These are phyloP conservation scores for Invenusta paracnida DNA, from an alignment of 2,888 invertebrate genomes.

Conservation along the genomic window DNA sequence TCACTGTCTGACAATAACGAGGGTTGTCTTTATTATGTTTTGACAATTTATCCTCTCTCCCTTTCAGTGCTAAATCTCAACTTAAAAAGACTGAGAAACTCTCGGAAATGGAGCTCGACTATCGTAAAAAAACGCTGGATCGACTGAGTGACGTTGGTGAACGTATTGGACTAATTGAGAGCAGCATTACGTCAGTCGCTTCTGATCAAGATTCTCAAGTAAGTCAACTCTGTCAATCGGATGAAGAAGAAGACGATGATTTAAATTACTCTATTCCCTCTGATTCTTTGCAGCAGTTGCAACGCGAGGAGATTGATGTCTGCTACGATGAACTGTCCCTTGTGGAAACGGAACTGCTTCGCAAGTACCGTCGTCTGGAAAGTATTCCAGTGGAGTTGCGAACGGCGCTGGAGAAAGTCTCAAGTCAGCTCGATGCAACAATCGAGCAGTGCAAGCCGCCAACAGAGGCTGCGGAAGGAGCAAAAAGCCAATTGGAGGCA, in stretches of 20 bases:
- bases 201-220: too few species aligned
- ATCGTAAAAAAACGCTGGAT: background rate
- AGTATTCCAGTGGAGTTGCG: background rate
- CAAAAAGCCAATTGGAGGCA: background rate
- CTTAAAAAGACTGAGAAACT: background rate
- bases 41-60: too few species aligned
- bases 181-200: too few species aligned
- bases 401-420: background rate
- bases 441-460: background rate
- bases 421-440: background rate
- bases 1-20: too few species aligned
- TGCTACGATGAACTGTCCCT: background rate
- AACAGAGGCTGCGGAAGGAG: background rate
- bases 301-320: background rate
- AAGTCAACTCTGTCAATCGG: too few species aligned
- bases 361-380: background rate
- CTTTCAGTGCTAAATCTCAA: background rate
- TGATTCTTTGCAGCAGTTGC: background rate
- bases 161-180: background rate
- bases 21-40: too few species aligned
- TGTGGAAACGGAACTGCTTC: background rate
- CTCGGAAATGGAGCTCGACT: constrained; percentile 1
- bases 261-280: too few species aligned
- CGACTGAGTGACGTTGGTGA: background rate
- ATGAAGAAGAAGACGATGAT: too few species aligned